Percentiles rank a stretch among this genome's conserved stretches.
phyloP scores from a whole-genome alignment of 2,888 invertebrate species.

The Argyresthia albistria region DNA sequence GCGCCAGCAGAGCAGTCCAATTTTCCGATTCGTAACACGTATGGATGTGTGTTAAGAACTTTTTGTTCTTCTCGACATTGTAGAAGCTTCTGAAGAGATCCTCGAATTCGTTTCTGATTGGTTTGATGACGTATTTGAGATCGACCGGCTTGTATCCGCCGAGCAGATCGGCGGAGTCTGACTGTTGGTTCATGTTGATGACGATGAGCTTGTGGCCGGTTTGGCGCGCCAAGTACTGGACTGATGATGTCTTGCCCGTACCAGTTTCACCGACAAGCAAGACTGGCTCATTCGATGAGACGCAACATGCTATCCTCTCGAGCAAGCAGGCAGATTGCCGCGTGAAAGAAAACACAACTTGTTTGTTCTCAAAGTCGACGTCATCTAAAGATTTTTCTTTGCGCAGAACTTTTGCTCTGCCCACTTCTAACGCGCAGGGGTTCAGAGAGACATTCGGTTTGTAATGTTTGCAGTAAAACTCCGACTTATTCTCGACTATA shows the following conservation, averaged over 20 bases:
- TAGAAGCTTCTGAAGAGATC: slow-evolving; percentile 85
- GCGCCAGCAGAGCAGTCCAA: slow-evolving; percentile 79
- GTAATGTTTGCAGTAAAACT: slow-evolving; percentile 82
- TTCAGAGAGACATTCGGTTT: slow-evolving; percentile 82
- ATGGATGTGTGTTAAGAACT: slow-evolving; percentile 86
- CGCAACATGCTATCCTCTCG: slow-evolving; percentile 90
- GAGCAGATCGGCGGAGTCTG: slow-evolving; percentile 95
- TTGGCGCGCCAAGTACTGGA: slow-evolving; percentile 91
- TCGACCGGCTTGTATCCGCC: slow-evolving; percentile 98
- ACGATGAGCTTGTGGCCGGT: slow-evolving; percentile 90
- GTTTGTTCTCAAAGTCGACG: slow-evolving; percentile 47
- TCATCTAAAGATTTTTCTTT: slow-evolving; percentile 47
- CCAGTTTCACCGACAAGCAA: slow-evolving; percentile 98
- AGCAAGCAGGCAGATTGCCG: slow-evolving; percentile 85
- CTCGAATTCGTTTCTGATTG: slow-evolving; percentile 88
- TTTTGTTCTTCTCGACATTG: slow-evolving; percentile 81
- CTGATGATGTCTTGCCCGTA: slow-evolving; percentile 96
- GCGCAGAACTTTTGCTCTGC: slow-evolving; percentile 74
- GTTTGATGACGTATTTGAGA: slow-evolving; percentile 84
- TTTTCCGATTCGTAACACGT: slow-evolving; percentile 81
- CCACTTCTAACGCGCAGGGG: slow-evolving; percentile 75
- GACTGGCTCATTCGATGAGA: slow-evolving; percentile 89
- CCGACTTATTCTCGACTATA: slow-evolving; percentile 85
- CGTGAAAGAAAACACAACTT: slow-evolving; percentile 84
- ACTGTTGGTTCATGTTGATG: slow-evolving; percentile 99